A percentile compares a stretch with the other conserved stretches of the same genome.
phyloP scores from a whole-genome alignment of 2,797 vertebrate species.

The Danio kyathit region DNA sequence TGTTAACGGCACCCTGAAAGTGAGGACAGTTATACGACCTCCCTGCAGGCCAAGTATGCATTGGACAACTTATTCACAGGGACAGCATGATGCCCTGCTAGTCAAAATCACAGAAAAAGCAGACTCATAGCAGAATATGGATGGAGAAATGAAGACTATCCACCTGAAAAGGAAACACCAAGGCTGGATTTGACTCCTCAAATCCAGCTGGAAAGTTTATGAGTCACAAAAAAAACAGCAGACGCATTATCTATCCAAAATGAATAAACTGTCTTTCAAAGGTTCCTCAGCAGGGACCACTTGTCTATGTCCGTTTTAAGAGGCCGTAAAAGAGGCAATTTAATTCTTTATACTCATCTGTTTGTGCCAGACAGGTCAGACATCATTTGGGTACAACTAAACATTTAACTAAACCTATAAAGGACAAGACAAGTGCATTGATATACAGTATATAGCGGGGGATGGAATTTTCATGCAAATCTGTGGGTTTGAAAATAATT shows the following conservation, averaged over 20 bases:
- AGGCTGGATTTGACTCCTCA: slow-evolving; percentile 68
- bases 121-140: background rate
- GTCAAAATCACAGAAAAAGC: slow-evolving; percentile 37
- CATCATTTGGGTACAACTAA: slow-evolving; percentile 50
- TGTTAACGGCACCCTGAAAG: slow-evolving; percentile 40
- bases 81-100: background rate
- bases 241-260: slow-evolving; percentile 81
- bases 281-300: slow-evolving; percentile 74
- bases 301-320: slow-evolving; percentile 64
- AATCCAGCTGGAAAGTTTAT: slow-evolving; percentile 75
- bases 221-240: slow-evolving; percentile 75
- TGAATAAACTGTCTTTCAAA: slow-evolving; percentile 82
- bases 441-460: slow-evolving; percentile 52
- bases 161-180: slow-evolving; percentile 69
- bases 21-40: slow-evolving; percentile 51
- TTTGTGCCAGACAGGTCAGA: slow-evolving; percentile 70
- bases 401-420: slow-evolving; percentile 54
- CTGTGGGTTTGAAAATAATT: background rate
- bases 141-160: slow-evolving; percentile 26
- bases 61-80: slow-evolving; percentile 10
- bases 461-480: slow-evolving; percentile 54
- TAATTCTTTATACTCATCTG: slow-evolving; percentile 66
- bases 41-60: slow-evolving; percentile 63
- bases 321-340: slow-evolving; percentile 74
- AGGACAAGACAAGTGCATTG: slow-evolving; percentile 54